phyloP scores from a whole-genome alignment of 1,140 invertebrate species.

The Metopolophium dirhodum region DNA sequence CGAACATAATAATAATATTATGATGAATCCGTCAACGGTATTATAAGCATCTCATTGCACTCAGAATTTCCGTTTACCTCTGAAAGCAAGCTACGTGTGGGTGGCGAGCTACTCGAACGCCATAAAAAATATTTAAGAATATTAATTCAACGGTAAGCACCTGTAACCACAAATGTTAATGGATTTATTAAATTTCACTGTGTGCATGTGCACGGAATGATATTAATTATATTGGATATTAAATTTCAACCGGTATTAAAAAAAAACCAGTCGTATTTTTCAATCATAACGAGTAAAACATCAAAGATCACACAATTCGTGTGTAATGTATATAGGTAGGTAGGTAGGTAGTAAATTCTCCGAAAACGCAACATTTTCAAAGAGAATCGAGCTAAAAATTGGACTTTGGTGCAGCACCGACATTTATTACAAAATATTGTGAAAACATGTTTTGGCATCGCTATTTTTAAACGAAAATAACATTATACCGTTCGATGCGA shows the following conservation, averaged over 20 bases:
- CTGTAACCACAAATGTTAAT: too few species aligned
- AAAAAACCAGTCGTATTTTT: background rate
- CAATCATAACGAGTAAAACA: background rate
- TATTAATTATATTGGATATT: background rate
- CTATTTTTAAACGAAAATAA: background rate
- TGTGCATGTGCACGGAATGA: too few species aligned
- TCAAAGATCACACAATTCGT: background rate
- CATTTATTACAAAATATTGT: too few species aligned
- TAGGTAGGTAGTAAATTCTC: too few species aligned
- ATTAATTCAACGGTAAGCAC: too few species aligned
- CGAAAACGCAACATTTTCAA: too few species aligned
- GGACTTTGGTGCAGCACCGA: background rate
- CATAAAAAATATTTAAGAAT: too few species aligned
- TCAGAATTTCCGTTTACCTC: too few species aligned
- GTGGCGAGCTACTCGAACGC: too few species aligned
- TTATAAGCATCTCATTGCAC: background rate
- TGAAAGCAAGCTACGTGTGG: too few species aligned
- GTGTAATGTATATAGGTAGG: too few species aligned
- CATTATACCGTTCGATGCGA: background rate
- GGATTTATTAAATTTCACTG: background rate
- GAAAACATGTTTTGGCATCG: background rate
- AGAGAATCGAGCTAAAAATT: too few species aligned
- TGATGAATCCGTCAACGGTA: background rate
- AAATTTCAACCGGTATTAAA: background rate
- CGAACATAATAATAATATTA: background rate